These are phyloP conservation scores for Haliclystus octoradiatus DNA, from an alignment of 30 jellyfish, hydroid and myxozoan species.

Conservation along the genomic window DNA sequence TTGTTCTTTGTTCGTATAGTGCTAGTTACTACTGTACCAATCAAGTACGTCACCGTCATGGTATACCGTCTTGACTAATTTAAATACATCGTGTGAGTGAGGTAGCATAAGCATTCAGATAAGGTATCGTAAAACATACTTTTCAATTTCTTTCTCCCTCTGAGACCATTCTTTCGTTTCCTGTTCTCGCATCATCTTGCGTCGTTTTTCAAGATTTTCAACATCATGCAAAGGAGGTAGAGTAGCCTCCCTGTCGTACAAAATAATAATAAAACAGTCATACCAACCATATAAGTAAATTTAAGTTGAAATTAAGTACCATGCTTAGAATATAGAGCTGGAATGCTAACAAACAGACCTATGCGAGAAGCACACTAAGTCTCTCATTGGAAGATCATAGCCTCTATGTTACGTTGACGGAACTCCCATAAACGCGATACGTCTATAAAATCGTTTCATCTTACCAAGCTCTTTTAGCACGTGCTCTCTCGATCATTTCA, in stretches of 20 bases:
- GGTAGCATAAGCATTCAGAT: too few relatives aligned
- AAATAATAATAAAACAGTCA: background rate
- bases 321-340: too few relatives aligned
- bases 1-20: too few relatives aligned
- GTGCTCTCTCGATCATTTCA: constrained; percentile 97
- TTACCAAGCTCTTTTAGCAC: constrained; percentile 98
- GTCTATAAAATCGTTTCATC: background rate
- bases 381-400: background rate
- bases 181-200: constrained; percentile 95
- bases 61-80: too few relatives aligned
- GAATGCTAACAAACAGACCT: background rate
- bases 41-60: too few relatives aligned
- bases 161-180: constrained; percentile 93
- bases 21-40: too few relatives aligned
- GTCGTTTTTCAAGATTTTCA: constrained; percentile 57
- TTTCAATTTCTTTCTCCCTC: constrained; percentile 84
- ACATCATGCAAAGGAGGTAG: constrained; percentile 70
- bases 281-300: background rate
- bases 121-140: constrained; percentile 36
- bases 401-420: background rate
- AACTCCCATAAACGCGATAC: background rate
- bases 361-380: background rate
- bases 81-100: too few relatives aligned
- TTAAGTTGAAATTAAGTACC: too few relatives aligned
- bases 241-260: constrained; percentile 69